A percentile compares a stretch with the other conserved stretches of the same genome.
Conservation (phyloP, 2,113 vertebrate species). For the Vidua chalybeata region DNA sequence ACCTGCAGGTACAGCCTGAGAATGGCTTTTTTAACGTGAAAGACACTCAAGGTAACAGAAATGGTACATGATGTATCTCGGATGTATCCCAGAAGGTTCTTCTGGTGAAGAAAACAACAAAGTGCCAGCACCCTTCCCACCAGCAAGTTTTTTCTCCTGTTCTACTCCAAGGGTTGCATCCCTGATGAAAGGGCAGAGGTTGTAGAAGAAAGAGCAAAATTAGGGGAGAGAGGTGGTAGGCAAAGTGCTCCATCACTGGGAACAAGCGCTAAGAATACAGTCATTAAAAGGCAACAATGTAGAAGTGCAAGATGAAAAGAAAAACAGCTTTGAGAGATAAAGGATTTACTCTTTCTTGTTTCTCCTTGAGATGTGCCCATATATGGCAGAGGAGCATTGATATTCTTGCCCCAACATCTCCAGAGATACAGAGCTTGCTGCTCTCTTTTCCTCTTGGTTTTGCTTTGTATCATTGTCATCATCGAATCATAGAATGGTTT, state of each 20-base stretch:
- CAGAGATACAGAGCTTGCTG: neutral
- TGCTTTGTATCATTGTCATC: neutral
- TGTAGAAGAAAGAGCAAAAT: neutral
- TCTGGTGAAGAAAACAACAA: neutral
- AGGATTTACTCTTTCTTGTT: neutral
- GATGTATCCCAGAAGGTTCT: neutral
- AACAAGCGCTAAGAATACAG: neutral
- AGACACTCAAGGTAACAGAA: neutral
- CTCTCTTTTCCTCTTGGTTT: neutral
- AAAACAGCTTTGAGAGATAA: neutral
- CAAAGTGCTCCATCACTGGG: neutral
- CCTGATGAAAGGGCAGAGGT: neutral
- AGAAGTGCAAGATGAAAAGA: neutral
- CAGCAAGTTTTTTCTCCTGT: neutral
- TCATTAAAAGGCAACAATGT: neutral
- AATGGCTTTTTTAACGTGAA: neutral
- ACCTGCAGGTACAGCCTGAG: neutral
- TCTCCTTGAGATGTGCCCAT: neutral
- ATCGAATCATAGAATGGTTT: neutral
- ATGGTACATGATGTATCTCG: neutral
- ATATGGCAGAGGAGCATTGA: neutral
- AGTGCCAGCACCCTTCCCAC: neutral
- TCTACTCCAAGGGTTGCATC: neutral
- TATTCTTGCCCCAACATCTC: neutral
- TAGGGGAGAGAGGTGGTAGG: neutral